phyloP scores from a whole-genome alignment of 2,113 vertebrate genomes.

The Hystrix brachyura region DNA sequence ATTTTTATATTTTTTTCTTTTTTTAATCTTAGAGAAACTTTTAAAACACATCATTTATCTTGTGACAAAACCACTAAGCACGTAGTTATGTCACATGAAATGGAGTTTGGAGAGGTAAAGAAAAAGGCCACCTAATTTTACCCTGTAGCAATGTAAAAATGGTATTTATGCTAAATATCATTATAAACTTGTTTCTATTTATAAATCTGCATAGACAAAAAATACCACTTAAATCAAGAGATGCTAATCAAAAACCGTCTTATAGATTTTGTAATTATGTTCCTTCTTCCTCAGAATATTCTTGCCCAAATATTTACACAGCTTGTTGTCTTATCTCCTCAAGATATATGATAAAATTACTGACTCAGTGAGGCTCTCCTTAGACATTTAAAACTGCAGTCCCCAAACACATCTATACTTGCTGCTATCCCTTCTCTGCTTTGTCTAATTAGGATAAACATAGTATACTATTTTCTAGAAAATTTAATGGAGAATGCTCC shows the following conservation, averaged over 20 bases:
- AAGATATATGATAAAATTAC: not conserved
- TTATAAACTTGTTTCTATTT: not conserved
- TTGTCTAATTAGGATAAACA: not conserved
- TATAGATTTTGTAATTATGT: not conserved
- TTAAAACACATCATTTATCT: not conserved
- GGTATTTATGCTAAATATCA: conserved; percentile 12
- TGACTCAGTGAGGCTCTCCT: not conserved
- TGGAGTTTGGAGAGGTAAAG: not conserved
- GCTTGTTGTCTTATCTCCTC: not conserved
- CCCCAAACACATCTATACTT: not conserved
- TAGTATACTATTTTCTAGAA: not conserved
- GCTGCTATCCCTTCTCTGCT: not conserved
- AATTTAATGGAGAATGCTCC: not conserved
- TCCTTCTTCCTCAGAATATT: conserved; percentile 1
- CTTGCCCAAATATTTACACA: not conserved
- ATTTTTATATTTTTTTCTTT: not conserved
- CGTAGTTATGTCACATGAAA: not conserved
- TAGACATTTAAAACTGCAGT: not conserved
- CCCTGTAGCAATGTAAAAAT: not conserved
- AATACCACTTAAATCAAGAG: not conserved
- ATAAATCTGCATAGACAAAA: not conserved
- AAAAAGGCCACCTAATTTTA: not conserved
- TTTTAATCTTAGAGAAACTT: conserved; percentile 39
- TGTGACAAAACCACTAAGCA: not conserved
- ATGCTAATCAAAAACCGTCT: not conserved